Evolutionary conservation across 2,797 vertebrate genomes (phyloP).

Genomic region (Arremon brunneinucha): DNA sequence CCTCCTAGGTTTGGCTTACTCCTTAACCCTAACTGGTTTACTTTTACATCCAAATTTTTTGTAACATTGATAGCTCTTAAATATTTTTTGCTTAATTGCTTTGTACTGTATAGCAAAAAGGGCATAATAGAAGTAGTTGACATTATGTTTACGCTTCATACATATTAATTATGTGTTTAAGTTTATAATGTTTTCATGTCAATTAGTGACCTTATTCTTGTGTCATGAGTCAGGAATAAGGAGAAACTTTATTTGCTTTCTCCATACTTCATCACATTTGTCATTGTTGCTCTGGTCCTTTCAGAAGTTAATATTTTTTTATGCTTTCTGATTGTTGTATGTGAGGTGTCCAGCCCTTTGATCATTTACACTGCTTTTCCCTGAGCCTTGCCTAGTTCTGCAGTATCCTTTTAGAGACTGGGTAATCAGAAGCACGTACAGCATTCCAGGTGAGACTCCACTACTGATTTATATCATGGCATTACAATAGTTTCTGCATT

Average conservation of each 20-base stretch:
- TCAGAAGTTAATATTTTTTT: neutral
- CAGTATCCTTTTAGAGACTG: neutral
- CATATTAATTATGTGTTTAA: neutral
- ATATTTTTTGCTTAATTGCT: neutral
- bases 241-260: neutral
- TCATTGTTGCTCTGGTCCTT: neutral
- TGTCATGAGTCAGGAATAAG: neutral
- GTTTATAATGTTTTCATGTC: neutral
- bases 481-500: constrained; percentile 54
- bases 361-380: neutral
- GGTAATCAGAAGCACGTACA: constrained; percentile 2
- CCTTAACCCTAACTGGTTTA: neutral
- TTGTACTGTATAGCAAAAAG: neutral
- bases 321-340: neutral
- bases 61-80: neutral
- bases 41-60: neutral
- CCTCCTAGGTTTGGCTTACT: neutral
- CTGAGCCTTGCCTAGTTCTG: neutral
- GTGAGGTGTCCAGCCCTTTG: neutral
- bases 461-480: constrained; percentile 56
- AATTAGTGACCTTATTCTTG: neutral
- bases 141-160: neutral
- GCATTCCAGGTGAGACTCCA: constrained; percentile 44
- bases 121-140: neutral
- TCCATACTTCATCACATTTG: neutral